These are phyloP conservation scores for Caenorhabditis uteleia DNA, from an alignment of 2,888 invertebrate species.

Conservation along the genomic window DNA sequence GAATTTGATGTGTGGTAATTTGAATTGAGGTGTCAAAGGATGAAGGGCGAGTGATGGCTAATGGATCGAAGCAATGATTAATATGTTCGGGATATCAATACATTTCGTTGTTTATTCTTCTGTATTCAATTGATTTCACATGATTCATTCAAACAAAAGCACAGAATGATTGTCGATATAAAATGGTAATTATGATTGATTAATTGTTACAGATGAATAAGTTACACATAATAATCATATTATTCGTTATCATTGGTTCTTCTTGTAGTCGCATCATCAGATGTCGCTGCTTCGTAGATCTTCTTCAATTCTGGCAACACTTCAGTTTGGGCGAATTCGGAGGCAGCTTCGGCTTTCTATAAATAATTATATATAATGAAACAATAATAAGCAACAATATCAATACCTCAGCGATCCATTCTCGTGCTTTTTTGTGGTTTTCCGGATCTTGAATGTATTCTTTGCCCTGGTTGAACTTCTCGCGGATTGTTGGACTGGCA, in stretches of 20 bases:
- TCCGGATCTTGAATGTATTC: conserved; percentile 55
- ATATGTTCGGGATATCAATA: too few relatives aligned
- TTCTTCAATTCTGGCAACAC: conserved; percentile 66
- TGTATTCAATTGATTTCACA: not conserved
- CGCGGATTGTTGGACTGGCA: conserved; percentile 46
- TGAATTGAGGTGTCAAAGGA: not conserved
- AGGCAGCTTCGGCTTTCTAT: conserved; percentile 45
- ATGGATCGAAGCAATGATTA: too few relatives aligned
- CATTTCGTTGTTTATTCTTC: too few relatives aligned
- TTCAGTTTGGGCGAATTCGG: conserved; percentile 62
- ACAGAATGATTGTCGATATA: too few relatives aligned
- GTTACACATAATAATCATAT: not conserved
- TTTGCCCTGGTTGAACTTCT: conserved; percentile 55
- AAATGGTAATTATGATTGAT: not conserved
- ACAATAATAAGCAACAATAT: too few relatives aligned
- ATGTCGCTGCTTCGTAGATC: conserved; percentile 60
- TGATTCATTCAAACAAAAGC: not conserved
- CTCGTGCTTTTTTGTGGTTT: conserved; percentile 50
- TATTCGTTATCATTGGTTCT: conserved; percentile 1
- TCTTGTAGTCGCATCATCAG: conserved; percentile 22
- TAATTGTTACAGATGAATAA: not conserved
- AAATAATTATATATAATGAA: not conserved
- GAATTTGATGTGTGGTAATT: not conserved
- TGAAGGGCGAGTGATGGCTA: not conserved
- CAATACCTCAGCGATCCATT: conserved; percentile 49